Conservation (phyloP, 2,113 vertebrate genomes). For the Oenanthe oenanthe region DNA sequence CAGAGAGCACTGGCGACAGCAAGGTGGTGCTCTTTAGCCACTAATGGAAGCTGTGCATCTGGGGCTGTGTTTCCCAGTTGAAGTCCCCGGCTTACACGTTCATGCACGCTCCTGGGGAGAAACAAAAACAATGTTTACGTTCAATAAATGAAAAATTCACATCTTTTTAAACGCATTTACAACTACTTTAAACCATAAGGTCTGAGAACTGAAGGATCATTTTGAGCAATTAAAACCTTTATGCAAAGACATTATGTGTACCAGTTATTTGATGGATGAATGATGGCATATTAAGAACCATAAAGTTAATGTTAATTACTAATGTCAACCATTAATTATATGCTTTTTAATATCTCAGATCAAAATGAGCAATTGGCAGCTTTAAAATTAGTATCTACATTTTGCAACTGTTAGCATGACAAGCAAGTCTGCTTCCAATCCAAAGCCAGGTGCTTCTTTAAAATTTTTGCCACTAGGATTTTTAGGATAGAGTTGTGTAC, state of each 20-base stretch:
- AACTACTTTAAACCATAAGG: neutral
- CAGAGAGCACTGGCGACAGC: slow-evolving; percentile 88
- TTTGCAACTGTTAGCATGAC: slow-evolving; percentile 64
- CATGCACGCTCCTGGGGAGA: slow-evolving; percentile 80
- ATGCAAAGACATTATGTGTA: slow-evolving; percentile 61
- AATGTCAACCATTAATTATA: slow-evolving; percentile 84
- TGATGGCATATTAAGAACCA: slow-evolving; percentile 81
- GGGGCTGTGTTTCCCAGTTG: slow-evolving; percentile 50
- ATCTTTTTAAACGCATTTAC: slow-evolving; percentile 15
- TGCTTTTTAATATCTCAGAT: slow-evolving; percentile 80
- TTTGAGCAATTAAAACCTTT: slow-evolving; percentile 72
- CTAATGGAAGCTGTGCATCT: slow-evolving; percentile 63
- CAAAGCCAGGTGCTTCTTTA: slow-evolving; percentile 42
- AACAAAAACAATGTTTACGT: slow-evolving; percentile 57
- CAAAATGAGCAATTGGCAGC: slow-evolving; percentile 76
- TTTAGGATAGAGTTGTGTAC: neutral
- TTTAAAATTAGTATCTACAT: slow-evolving; percentile 68
- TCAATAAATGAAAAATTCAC: slow-evolving; percentile 27
- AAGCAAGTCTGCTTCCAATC: slow-evolving; percentile 58
- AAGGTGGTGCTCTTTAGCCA: slow-evolving; percentile 94
- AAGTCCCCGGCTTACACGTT: slow-evolving; percentile 76
- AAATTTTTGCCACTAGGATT: neutral
- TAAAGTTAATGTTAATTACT: slow-evolving; percentile 85
- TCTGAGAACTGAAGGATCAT: slow-evolving; percentile 47
- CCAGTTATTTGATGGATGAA: slow-evolving; percentile 76